Conservation (phyloP, 2,113 vertebrate genomes). For the Uropsilus gracilis region DNA sequence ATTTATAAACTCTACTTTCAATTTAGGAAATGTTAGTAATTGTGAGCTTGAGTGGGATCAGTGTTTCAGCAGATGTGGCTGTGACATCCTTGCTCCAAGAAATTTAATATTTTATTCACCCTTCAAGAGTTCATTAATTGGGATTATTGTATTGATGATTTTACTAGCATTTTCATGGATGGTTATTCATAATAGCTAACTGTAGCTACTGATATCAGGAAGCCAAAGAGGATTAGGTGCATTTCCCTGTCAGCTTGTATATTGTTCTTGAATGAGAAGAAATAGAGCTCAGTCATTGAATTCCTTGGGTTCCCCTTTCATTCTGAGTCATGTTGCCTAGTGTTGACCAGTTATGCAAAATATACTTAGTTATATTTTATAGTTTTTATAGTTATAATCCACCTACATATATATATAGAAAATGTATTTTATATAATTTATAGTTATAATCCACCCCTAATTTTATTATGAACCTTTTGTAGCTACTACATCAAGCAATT, state of each 20-base stretch:
- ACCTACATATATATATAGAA: too few relatives aligned
- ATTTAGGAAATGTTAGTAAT: slow-evolving; percentile 17
- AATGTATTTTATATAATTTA: background rate
- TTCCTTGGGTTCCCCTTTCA: background rate
- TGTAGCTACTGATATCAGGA: slow-evolving; percentile 16
- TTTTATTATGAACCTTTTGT: background rate
- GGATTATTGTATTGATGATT: slow-evolving; percentile 37
- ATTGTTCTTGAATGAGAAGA: background rate
- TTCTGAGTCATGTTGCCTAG: background rate
- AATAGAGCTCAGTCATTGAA: background rate
- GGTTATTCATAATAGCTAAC: background rate
- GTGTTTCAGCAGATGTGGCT: background rate
- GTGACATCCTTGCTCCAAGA: background rate
- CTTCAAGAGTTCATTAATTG: slow-evolving; percentile 6
- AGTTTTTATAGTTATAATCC: background rate
- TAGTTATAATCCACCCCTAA: background rate
- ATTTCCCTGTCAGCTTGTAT: background rate
- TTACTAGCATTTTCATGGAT: background rate
- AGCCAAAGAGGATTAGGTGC: background rate
- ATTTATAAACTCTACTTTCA: slow-evolving; percentile 49
- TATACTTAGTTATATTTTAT: background rate
- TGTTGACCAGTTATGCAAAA: background rate
- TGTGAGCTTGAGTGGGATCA: background rate
- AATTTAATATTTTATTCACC: slow-evolving; percentile 6
- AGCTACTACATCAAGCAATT: background rate